Evolutionary conservation across 2,113 vertebrate species (phyloP), one percentile per base, ranked within the genome.

Genomic region (Daubentonia madagascariensis): DNA sequence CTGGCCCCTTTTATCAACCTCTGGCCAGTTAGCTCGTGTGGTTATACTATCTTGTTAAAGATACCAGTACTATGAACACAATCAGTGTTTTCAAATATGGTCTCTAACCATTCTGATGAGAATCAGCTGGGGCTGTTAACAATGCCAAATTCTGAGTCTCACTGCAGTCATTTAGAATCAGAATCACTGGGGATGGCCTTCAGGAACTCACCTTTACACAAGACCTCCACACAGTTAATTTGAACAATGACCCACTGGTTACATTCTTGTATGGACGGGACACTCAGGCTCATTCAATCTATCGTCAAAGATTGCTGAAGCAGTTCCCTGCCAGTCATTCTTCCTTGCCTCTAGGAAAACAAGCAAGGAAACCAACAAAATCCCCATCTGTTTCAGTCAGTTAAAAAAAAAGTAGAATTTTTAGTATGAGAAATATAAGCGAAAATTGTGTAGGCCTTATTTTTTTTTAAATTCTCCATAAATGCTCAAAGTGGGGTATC

Each of bases 341-440:
- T 95, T 57, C 18, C 28, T 30, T 35, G 17, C 37, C 10, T 72
- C 59, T 83, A 88, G 50, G n/a, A 93, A 94, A 91, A 54, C 37
- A 94, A 88, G 50, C 23, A 68, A 86, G 50, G 7, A 37, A 68
- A 79, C 30, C 85, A 95, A 61, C 25, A 81, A 92, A 72, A 89
- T 43, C 18, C 13, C 45, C 57, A 91, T 65, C 43, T 83, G 9
- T 79, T 85, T 67, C 68, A 84, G 37, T 40, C 12, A 54, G 12
- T 89, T 87, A 7, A 67, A 85, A 48, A 73, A 78, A 40, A 16
- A 14, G 6, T 63, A 85, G 48, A 59, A 72, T n/a, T 57, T 85
- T 91, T 76, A 83, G 65, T n/a, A 25, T 84, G 68, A 65, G 45
- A 95, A 97, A 94, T n/a, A 85, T 11, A 73, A 67, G 35, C 67